Evolutionary conservation across 2,888 invertebrate genomes (phyloP), one percentile per base, ranked within the genome.

Genomic region (Acanthosepion lycidas): DNA sequence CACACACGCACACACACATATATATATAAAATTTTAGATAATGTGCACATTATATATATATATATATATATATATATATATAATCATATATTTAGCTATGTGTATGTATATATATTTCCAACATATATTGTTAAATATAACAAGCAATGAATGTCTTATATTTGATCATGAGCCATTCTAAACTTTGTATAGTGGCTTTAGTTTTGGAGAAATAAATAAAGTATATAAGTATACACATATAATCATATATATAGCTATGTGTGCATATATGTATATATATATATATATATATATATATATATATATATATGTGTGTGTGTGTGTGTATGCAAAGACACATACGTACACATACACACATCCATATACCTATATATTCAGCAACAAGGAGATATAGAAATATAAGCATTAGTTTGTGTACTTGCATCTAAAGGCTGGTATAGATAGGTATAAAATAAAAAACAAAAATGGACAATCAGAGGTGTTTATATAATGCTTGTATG

Each of bases 231-330:
- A 64, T 64, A 64, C 26, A 64, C 26, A 64, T 64, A 64, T 64
- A 26, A 8, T 6, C 6, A 6, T n/a, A n/a, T 78, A n/a, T n/a
- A 78, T 33, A 78, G n/a, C n/a, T 78, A 33, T 78, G 18, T 78
- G 33, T 78, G 23, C 12, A 78, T 78, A 12, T n/a, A 78, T n/a
- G 18, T n/a, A n/a, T 78, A 78, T 78, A 78, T n/a, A 78, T 78
- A 78, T 78, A 78, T 78, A 78, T 78, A n/a, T n/a, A n/a, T n/a
- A 12, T 78, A 78, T 78, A 78, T 78, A 78, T 78, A n/a, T 78
- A 78, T 78, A n/a, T n/a, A 78, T 78, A 33, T 78, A 78, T 78
- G 33, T 78, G 3, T 15, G 4, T 78, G 12, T 78, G 1, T n/a
- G 15, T 15, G 18, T n/a, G 15, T 78, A 15, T n/a, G 4, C 33